Evolutionary conservation across 2,113 vertebrate genomes (phyloP).

Genomic region (Halcyon senegalensis): DNA sequence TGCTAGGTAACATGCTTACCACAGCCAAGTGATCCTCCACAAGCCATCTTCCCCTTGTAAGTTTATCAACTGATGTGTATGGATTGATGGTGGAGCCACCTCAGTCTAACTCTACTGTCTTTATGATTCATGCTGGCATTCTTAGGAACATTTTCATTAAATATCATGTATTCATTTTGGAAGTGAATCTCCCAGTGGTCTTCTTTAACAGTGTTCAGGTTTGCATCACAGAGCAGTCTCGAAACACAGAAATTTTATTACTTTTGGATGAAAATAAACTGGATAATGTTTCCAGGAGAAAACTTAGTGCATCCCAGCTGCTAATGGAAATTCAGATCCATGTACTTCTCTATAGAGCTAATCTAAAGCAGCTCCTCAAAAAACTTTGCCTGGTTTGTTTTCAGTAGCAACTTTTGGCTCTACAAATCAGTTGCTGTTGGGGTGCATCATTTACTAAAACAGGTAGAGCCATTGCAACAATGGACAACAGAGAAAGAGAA

Average conservation of each 20-base stretch:
- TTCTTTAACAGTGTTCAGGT: background rate
- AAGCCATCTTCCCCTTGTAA: background rate
- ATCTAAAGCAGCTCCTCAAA: background rate
- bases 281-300: background rate
- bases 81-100: background rate
- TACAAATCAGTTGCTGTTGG: background rate
- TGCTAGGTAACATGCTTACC: background rate
- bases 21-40: background rate
- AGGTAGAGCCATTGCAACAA: background rate
- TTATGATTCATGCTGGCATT: background rate
- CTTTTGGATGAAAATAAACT: background rate
- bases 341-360: background rate
- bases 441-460: background rate
- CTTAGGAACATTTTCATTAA: background rate
- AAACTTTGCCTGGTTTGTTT: background rate
- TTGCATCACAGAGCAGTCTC: background rate
- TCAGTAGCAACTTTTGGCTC: background rate
- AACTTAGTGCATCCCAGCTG: background rate
- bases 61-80: background rate
- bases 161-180: background rate
- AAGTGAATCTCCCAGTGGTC: background rate
- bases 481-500: background rate
- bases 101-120: background rate
- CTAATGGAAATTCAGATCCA: background rate
- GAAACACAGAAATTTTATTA: background rate